Evolutionary conservation across 2,888 invertebrate species (phyloP), one percentile per base, ranked within the genome.

Genomic region (Mesoligia furuncula): DNA sequence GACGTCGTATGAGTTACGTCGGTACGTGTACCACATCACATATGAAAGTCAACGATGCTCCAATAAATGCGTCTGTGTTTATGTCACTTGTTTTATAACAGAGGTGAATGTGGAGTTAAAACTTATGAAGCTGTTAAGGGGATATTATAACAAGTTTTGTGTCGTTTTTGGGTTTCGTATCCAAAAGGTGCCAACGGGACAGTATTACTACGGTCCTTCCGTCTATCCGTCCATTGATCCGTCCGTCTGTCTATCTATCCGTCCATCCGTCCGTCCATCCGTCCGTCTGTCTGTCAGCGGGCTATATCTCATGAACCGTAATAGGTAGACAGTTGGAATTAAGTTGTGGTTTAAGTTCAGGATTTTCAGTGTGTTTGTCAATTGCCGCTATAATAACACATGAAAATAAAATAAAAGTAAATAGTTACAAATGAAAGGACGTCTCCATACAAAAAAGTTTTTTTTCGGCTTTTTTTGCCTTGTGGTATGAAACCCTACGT

Each of bases 1-100:
- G 85, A 59, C 80, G 51, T 31, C 61, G 15, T 54, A 51, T 51
- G 70, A 82, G 66, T 70, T 74, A 64, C 62, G 24, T 31, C 17
- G 31, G 70, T 24, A 84, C 82, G 70, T 84, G 82, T 64, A 20
- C 51, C 11, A 71, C 75, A 84, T 71, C 39, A 27, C 59, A 84
- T 59, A 71, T 27, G 48, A 67, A 36, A n/a, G 17, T 75, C 54
- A 69, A 73, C 61, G 24, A 17, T 24, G 45, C n/a, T 59, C 36
- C 45, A 67, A 67, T 70, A 80, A 74, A 84, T 80, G 57, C 36
- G 64, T n/a, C 61, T 59, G 74, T 82, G 36, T 72, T 68, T 64
- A 70, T 71, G 27, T 65, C 48, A 59, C 45, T 54, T 24, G 24
- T 48, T 48, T 48, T 48, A 17, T 7, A 20, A 48, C 48, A 48